A percentile compares a stretch with the other conserved stretches of the same genome.
Conservation (phyloP, 2,797 vertebrate genomes). For the Crocodylus rhombifer region DNA sequence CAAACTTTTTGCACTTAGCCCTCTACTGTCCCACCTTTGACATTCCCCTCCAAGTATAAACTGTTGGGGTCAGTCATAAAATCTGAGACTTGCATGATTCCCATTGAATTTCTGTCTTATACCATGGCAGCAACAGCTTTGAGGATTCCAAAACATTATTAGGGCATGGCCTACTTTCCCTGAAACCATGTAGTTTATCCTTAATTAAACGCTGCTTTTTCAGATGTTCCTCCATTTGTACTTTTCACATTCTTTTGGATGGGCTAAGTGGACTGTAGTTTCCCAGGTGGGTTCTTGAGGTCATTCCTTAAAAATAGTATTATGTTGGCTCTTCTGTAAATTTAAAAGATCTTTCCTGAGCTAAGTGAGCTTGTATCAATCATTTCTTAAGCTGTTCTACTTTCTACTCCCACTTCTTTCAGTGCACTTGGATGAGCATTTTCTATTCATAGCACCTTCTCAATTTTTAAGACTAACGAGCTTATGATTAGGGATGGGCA, state of each 20-base stretch:
- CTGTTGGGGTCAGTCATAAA: neutral
- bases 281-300: neutral
- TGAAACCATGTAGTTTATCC: neutral
- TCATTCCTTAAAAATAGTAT: neutral
- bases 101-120: neutral
- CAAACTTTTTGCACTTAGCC: neutral
- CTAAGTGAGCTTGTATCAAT: neutral
- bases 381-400: neutral
- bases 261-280: neutral
- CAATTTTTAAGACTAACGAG: neutral
- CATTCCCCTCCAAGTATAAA: neutral
- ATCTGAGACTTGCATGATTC: neutral
- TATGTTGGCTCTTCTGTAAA: neutral
- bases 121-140: neutral
- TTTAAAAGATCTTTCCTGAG: neutral
- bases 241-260: neutral
- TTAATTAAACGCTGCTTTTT: neutral
- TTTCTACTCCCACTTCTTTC: neutral
- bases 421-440: neutral
- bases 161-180: neutral
- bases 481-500: neutral
- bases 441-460: neutral
- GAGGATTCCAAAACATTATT: neutral
- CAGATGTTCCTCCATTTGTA: neutral
- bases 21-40: neutral